Evolutionary conservation across 2,888 invertebrate genomes (phyloP).

Genomic region (Tenodera sinensis): DNA sequence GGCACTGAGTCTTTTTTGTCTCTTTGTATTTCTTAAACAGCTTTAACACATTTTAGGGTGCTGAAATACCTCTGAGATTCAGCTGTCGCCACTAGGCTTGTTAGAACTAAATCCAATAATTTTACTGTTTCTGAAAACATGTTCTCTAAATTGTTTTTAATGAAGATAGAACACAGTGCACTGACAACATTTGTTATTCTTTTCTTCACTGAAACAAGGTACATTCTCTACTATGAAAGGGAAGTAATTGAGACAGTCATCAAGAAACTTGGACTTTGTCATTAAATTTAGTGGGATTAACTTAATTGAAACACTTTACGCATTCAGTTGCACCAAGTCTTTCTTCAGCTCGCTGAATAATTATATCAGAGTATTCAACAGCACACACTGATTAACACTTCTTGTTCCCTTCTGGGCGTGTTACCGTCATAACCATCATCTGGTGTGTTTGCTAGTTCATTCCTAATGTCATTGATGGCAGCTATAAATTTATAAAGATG

Average conservation of each 20-base stretch:
- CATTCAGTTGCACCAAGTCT: too few species aligned
- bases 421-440: background rate
- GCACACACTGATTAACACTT: background rate
- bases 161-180: background rate
- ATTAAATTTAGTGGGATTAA: too few species aligned
- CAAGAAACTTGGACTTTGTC: too few species aligned
- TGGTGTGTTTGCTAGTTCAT: too few species aligned
- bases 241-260: too few species aligned
- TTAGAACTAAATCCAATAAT: background rate
- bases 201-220: background rate
- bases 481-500: too few species aligned
- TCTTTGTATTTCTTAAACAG: background rate
- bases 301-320: too few species aligned
- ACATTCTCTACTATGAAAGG: background rate
- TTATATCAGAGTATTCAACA: background rate
- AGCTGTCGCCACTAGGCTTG: background rate
- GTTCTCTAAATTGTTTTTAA: too few species aligned
- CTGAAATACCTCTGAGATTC: background rate
- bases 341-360: too few species aligned
- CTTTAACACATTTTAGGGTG: background rate
- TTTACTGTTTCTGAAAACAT: background rate
- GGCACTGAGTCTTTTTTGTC: background rate
- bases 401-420: background rate
- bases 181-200: background rate
- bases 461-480: too few species aligned